phyloP scores from a whole-genome alignment of 2,113 vertebrate species.

The Petrocephalus microphthalmus region DNA sequence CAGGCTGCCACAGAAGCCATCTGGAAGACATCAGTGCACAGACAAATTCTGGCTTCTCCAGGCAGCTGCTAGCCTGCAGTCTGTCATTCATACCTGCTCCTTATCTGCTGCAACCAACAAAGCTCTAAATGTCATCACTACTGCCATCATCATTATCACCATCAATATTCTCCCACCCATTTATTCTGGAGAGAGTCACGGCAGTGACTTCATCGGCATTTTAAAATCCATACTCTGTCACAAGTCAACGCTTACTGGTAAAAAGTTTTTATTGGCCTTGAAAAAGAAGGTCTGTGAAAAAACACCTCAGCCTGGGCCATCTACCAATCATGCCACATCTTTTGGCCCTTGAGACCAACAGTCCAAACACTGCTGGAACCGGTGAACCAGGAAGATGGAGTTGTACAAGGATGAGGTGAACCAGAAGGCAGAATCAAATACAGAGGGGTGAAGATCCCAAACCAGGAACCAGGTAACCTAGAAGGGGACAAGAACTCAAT shows the following conservation, averaged over 20 bases:
- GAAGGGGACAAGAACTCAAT: neutral
- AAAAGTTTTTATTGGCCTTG: too few species aligned
- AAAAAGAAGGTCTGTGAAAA: too few species aligned
- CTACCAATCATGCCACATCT: too few species aligned
- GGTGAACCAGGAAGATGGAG: neutral
- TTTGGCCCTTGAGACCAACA: too few species aligned
- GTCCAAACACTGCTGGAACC: too few species aligned
- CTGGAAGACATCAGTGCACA: constrained; percentile 18
- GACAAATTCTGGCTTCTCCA: neutral
- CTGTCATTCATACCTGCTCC: neutral
- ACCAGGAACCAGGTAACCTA: neutral
- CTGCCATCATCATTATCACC: neutral
- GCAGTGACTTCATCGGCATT: too few species aligned
- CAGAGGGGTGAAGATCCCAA: neutral
- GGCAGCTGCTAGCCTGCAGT: neutral
- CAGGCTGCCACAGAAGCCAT: constrained; percentile 7
- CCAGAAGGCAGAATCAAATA: neutral
- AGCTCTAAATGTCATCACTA: neutral
- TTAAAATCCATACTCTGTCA: too few species aligned
- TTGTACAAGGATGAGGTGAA: neutral
- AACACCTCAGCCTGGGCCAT: too few species aligned
- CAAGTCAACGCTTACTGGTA: too few species aligned
- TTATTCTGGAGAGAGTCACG: neutral
- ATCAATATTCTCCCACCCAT: neutral
- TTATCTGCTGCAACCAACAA: neutral